These are phyloP conservation scores for Pterostichus niger DNA, from an alignment of 2,888 invertebrate species.

Conservation along the genomic window DNA sequence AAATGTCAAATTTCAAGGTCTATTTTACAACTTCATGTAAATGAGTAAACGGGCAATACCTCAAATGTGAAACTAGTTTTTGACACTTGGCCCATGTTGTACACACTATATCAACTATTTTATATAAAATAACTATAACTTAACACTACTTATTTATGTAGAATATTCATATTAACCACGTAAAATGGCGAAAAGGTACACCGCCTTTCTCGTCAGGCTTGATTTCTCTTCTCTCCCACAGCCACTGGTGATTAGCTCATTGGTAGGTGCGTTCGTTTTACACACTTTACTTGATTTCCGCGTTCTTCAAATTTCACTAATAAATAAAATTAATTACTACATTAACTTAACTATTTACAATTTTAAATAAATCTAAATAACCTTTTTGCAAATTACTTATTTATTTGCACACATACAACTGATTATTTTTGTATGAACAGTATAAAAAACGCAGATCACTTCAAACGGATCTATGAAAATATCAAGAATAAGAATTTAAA, in stretches of 20 bases:
- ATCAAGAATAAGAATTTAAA: constrained; percentile 64
- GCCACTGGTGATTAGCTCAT: constrained; percentile 60
- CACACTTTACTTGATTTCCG: constrained; percentile 4
- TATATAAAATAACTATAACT: constrained; percentile 46
- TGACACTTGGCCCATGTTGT: constrained; percentile 63
- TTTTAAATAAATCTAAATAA: not conserved
- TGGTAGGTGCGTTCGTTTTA: constrained; percentile 52
- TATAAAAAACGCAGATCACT: constrained; percentile 41
- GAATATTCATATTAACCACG: constrained; percentile 66
- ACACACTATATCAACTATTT: constrained; percentile 62
- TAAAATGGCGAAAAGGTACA: constrained; percentile 65
- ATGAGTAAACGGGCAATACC: constrained; percentile 59
- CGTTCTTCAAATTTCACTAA: not conserved
- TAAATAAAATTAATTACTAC: not conserved
- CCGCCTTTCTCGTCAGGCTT: constrained; percentile 66
- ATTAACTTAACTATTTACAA: not conserved
- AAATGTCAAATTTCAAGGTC: constrained; percentile 67
- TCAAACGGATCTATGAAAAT: constrained; percentile 40
- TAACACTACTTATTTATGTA: constrained; percentile 57
- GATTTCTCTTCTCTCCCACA: constrained; percentile 63
- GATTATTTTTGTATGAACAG: not conserved
- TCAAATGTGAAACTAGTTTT: constrained; percentile 53
- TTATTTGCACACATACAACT: not conserved
- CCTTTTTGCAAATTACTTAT: not conserved
- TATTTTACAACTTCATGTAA: constrained; percentile 65